Conservation (phyloP, 2,797 vertebrate genomes). For the Danio aesculapii region DNA sequence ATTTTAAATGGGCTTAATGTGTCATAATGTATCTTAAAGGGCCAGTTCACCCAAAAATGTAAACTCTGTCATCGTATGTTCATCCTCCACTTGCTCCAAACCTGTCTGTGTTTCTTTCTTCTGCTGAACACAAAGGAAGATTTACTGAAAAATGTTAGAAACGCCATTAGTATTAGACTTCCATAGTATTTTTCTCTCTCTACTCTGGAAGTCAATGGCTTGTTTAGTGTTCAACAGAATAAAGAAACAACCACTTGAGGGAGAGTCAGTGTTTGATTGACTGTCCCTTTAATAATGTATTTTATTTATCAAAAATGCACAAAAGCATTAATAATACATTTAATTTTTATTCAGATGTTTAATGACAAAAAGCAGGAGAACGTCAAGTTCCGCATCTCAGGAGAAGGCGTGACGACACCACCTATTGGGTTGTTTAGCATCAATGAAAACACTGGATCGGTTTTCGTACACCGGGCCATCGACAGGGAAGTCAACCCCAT, state of each 20-base stretch:
- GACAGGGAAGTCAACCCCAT: constrained; percentile 73
- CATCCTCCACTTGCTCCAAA: no score
- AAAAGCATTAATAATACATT: background rate
- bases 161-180: no score
- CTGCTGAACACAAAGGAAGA: no score
- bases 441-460: constrained; percentile 54
- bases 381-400: constrained; percentile 74
- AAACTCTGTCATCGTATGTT: no score
- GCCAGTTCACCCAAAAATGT: no score
- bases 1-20: background rate
- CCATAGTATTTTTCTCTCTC: no score
- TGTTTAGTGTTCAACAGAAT: no score
- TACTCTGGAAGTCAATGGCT: no score
- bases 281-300: background rate
- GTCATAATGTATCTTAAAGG: background rate
- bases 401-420: constrained; percentile 70
- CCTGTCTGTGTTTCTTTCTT: no score
- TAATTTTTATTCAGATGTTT: constrained; percentile 75
- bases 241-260: no score
- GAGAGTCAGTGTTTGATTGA: no score
- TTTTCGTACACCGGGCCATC: constrained; percentile 68
- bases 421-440: constrained; percentile 79
- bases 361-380: constrained; percentile 62
- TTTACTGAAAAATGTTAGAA: no score
- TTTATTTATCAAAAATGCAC: background rate